Evolutionary conservation across 2,797 vertebrate genomes (phyloP).

Genomic region (Eupleurogrammus muticus): DNA sequence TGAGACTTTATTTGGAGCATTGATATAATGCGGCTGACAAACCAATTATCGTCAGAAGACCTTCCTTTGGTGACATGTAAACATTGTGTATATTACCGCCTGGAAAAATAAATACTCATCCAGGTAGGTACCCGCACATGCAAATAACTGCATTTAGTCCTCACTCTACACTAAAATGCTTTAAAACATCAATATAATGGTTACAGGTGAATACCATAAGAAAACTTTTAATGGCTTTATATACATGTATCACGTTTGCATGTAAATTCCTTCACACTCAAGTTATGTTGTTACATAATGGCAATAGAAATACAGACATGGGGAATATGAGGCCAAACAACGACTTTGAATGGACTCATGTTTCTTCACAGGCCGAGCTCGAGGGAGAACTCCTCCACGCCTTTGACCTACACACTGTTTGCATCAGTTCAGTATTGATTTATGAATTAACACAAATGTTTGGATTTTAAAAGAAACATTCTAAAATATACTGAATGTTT

Average conservation of each 20-base stretch:
- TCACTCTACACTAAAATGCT: constrained; percentile 44
- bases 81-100: constrained; percentile 39
- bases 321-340: constrained; percentile 54
- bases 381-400: constrained; percentile 16
- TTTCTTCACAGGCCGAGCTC: constrained; percentile 60
- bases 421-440: constrained; percentile 37
- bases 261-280: constrained; percentile 58
- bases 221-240: constrained; percentile 73
- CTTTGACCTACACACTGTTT: constrained; percentile 34
- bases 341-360: constrained; percentile 44
- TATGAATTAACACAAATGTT: constrained; percentile 38
- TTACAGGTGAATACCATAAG: constrained; percentile 63
- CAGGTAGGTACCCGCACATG: constrained; percentile 58
- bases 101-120: constrained; percentile 42
- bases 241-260: constrained; percentile 62
- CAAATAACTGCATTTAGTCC: constrained; percentile 66
- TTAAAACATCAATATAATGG: constrained; percentile 59
- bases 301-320: constrained; percentile 65
- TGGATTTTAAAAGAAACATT: constrained; percentile 48
- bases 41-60: constrained; percentile 37
- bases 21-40: constrained; percentile 48
- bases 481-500: constrained; percentile 51
- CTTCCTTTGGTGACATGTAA: constrained; percentile 62
- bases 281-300: constrained; percentile 58
- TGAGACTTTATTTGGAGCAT: constrained; percentile 72